A percentile compares a stretch with the other conserved stretches of the same genome.
Conservation (phyloP, 2,888 invertebrate genomes). For the Exocentrus adspersus region DNA sequence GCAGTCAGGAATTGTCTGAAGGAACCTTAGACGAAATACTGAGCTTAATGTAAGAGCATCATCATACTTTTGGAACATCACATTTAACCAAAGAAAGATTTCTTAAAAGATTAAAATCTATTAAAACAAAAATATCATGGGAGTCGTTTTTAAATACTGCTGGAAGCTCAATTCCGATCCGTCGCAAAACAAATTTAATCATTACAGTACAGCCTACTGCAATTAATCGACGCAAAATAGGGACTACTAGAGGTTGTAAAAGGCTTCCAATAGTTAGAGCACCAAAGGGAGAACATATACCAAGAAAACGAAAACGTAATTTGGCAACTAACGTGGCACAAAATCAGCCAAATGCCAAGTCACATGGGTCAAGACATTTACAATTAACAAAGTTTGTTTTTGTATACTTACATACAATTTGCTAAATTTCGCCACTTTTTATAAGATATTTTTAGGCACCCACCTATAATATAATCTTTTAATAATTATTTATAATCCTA, state of each 20-base stretch:
- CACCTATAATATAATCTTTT: too few species aligned
- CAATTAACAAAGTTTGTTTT: too few species aligned
- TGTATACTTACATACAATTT: too few species aligned
- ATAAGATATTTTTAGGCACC: too few species aligned
- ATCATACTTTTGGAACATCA: background rate
- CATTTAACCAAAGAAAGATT: background rate
- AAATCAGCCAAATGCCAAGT: background rate
- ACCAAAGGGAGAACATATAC: conserved; percentile 5
- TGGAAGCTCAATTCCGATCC: background rate
- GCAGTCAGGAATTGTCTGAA: background rate
- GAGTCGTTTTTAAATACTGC: background rate
- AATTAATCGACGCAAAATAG: conserved; percentile 15
- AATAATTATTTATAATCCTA: too few species aligned
- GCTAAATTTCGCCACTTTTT: too few species aligned
- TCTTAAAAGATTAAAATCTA: background rate
- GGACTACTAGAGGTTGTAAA: conserved; percentile 14
- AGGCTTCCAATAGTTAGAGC: conserved; percentile 3
- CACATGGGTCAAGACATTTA: conserved; percentile 7
- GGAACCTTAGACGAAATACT: too few species aligned
- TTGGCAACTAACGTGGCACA: background rate
- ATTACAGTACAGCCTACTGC: conserved; percentile 16
- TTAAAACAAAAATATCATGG: background rate
- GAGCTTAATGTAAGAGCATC: background rate
- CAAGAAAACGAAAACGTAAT: conserved; percentile 3
- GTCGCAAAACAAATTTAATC: background rate